A percentile compares a stretch with the other conserved stretches of the same genome.
These are phyloP conservation scores for Xylocopa sonorina DNA, from an alignment of 1,140 invertebrate species.

Conservation along the genomic window DNA sequence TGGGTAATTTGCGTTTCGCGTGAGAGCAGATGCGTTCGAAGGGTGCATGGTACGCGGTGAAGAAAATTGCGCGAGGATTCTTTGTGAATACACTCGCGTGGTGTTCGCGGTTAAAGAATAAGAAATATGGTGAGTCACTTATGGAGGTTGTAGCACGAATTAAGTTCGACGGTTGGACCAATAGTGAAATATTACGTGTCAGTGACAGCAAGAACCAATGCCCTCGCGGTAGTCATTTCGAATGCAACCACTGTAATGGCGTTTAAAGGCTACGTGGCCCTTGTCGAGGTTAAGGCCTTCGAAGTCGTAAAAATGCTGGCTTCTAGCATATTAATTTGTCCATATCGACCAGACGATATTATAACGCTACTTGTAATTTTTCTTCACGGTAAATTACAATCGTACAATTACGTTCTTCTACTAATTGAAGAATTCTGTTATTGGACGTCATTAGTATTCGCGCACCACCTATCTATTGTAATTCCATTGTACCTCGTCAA, in stretches of 20 bases:
- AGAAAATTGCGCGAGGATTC: not conserved
- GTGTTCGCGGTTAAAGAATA: not conserved
- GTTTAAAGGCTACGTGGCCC: slow-evolving; percentile 51
- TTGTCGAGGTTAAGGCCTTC: slow-evolving; percentile 61
- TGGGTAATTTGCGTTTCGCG: not conserved
- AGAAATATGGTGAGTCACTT: not conserved
- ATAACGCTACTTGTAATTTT: not conserved
- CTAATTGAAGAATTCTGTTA: too few species aligned
- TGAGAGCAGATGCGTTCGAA: not conserved
- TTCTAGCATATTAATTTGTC: slow-evolving; percentile 47
- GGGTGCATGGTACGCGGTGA: not conserved
- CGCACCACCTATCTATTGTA: not conserved
- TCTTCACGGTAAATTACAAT: not conserved
- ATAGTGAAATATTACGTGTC: not conserved
- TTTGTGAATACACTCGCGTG: not conserved
- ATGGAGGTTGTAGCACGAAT: not conserved
- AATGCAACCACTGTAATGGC: slow-evolving; percentile 53
- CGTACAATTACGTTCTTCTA: not conserved
- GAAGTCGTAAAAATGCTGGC: slow-evolving; percentile 54
- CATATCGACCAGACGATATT: not conserved
- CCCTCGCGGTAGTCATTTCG: slow-evolving; percentile 45
- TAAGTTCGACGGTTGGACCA: not conserved
- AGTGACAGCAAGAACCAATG: slow-evolving; percentile 5
- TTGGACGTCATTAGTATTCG: too few species aligned
- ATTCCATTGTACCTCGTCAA: not conserved